Evolutionary conservation across 1,140 invertebrate species (phyloP), one percentile per base, ranked within the genome.

Genomic region (Drosophila nikananu): DNA sequence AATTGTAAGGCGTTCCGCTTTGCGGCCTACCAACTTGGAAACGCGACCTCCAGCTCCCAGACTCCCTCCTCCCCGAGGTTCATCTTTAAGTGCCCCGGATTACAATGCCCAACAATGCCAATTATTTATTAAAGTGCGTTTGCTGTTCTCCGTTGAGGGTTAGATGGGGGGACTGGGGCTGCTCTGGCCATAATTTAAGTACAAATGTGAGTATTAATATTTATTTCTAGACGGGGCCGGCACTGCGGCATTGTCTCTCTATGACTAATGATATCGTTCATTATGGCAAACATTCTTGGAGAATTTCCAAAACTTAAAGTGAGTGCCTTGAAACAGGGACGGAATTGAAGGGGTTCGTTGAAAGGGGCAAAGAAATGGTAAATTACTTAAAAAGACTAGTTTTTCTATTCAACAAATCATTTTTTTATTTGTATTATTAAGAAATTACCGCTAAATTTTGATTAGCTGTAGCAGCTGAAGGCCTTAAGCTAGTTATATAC

Each of bases 231-330:
- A 25, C 54, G 48, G 51, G 37, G 21, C 63, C 42, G 51, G 63
- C 65, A 82, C 59, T 76, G 83, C 75, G 81, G 74, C 78, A 89
- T 90, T 82, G 86, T 86, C 70, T 57, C 67, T 75, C 80, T 91
- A 91, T 91, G 86, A 91, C 86, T 91, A 91, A 91, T 91, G 86
- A 86, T 77, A 77, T 91, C 82, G 86, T 91, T 91, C 86, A 91
- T 91, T 91, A 91, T 91, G 81, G 77, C 87, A 80, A 54, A 82
- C 79, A 89, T 90, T 90, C 86, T 90, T 90, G 86, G 86, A 90
- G 86, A 68, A 82, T 77, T 81, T 90, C 86, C 86, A 90, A 90
- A 89, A 77, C 58, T 48, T 49, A 59, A 51, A 77, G 54, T 32
- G 46, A 66, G 70, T 76, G 72, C 62, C 35, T 44, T 3, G 17